phyloP scores from a whole-genome alignment of 1,140 invertebrate genomes.

The Achatina immaculata region DNA sequence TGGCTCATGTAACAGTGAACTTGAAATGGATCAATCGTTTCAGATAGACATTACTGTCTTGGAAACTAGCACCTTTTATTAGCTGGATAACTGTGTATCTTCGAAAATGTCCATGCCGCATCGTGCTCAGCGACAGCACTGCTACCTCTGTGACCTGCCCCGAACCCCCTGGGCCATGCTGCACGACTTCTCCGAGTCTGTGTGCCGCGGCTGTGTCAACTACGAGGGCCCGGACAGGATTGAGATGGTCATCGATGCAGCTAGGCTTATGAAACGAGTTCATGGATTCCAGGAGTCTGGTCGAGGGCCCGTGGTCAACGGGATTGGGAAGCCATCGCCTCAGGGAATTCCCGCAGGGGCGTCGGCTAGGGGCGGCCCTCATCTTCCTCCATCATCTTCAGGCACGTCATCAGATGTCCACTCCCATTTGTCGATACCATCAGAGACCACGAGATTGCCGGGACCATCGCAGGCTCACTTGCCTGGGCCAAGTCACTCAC shows the following conservation, averaged over 20 bases:
- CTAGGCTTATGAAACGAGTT: slow-evolving; percentile 91
- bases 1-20: too few species aligned
- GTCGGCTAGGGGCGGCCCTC: slow-evolving; percentile 36
- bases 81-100: too few species aligned
- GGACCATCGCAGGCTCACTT: slow-evolving; percentile 44
- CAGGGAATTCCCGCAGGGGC: slow-evolving; percentile 52
- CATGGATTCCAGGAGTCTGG: slow-evolving; percentile 73
- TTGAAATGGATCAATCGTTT: too few species aligned
- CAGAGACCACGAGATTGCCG: slow-evolving; percentile 36
- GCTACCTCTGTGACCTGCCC: slow-evolving; percentile 98
- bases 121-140: slow-evolving; percentile 90
- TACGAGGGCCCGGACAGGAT: slow-evolving; percentile 98
- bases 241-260: slow-evolving; percentile 93
- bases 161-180: slow-evolving; percentile 99
- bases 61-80: too few species aligned
- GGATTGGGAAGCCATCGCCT: slow-evolving; percentile 34
- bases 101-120: slow-evolving; percentile 69
- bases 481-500: slow-evolving; percentile 33
- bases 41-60: too few species aligned
- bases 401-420: slow-evolving; percentile 44
- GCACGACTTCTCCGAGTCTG: slow-evolving; percentile 96
- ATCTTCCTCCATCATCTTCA: slow-evolving; percentile 38
- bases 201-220: slow-evolving; percentile 98
- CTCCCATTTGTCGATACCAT: slow-evolving; percentile 37
- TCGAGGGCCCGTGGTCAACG: slow-evolving; percentile 45